Conservation (phyloP, 2,797 vertebrate species). For the Brotula barbata region DNA sequence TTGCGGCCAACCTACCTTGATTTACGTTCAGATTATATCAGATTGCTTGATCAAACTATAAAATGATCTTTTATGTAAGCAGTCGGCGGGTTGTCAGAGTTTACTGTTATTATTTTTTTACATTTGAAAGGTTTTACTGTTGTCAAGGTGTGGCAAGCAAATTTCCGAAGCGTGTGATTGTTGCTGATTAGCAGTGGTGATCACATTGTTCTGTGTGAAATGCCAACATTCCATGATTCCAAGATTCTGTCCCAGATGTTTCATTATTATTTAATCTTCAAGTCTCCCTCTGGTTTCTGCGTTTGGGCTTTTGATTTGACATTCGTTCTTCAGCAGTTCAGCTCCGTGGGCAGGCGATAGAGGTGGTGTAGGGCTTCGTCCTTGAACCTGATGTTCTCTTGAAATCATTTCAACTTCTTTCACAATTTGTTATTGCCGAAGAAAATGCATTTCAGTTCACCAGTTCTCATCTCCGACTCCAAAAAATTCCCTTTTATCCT, state of each 20-base stretch:
- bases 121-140: too few species aligned
- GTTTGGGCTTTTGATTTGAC: conserved; percentile 39
- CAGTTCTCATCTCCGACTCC: conserved; percentile 18
- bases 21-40: too few species aligned
- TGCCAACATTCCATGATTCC: too few species aligned
- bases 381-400: conserved; percentile 47
- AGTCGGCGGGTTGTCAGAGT: too few species aligned
- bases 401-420: conserved; percentile 44
- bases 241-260: neutral
- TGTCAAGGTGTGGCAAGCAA: too few species aligned
- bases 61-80: too few species aligned
- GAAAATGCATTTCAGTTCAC: conserved; percentile 25
- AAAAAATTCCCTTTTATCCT: conserved; percentile 14
- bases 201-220: too few species aligned
- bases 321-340: conserved; percentile 1
- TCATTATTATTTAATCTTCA: conserved; percentile 17
- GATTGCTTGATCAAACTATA: too few species aligned
- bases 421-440: conserved; percentile 39
- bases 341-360: conserved; percentile 19
- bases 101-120: too few species aligned
- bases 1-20: too few species aligned
- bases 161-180: too few species aligned
- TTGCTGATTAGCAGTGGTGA: too few species aligned
- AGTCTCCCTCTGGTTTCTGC: neutral
- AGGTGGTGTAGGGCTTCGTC: conserved; percentile 23